Evolutionary conservation across 2,888 invertebrate genomes (phyloP).

Genomic region (Barypeithes pellucidus): DNA sequence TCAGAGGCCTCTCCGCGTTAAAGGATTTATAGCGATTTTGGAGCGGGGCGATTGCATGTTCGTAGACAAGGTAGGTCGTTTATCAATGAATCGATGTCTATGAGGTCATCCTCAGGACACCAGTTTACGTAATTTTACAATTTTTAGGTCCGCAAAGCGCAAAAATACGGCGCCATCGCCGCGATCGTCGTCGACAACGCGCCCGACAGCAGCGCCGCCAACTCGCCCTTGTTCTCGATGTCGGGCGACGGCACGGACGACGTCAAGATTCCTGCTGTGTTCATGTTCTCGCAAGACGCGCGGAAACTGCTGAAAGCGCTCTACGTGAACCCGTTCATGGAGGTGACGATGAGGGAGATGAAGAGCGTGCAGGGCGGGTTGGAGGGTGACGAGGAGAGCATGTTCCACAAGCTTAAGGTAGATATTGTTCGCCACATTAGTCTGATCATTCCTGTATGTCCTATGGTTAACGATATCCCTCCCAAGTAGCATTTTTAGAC

Average conservation of each 20-base stretch:
- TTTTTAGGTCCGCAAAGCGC: constrained; percentile 85
- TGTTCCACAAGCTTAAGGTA: constrained; percentile 69
- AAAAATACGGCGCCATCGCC: constrained; percentile 86
- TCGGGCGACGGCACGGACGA: constrained; percentile 93
- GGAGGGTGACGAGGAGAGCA: constrained; percentile 70
- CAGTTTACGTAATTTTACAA: background rate
- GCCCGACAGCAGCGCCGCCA: constrained; percentile 81
- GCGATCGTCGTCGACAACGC: constrained; percentile 91
- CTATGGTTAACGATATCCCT: no score
- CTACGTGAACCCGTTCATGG: constrained; percentile 73
- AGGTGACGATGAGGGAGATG: constrained; percentile 73
- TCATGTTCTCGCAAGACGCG: constrained; percentile 88
- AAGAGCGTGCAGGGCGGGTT: constrained; percentile 67
- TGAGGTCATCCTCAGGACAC: background rate
- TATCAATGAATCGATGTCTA: no score
- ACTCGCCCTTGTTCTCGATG: constrained; percentile 94
- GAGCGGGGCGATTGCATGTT: constrained; percentile 96
- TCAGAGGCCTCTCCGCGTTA: constrained; percentile 70
- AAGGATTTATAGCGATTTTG: constrained; percentile 87
- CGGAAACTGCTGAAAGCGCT: constrained; percentile 77
- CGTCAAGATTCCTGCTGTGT: constrained; percentile 92
- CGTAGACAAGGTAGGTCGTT: constrained; percentile 85
- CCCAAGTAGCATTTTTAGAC: no score
- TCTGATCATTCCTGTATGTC: no score
- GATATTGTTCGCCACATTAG: no score